Evolutionary conservation across 2,113 vertebrate genomes (phyloP), one percentile per base, ranked within the genome.

Genomic region (Lanius ludovicianus): DNA sequence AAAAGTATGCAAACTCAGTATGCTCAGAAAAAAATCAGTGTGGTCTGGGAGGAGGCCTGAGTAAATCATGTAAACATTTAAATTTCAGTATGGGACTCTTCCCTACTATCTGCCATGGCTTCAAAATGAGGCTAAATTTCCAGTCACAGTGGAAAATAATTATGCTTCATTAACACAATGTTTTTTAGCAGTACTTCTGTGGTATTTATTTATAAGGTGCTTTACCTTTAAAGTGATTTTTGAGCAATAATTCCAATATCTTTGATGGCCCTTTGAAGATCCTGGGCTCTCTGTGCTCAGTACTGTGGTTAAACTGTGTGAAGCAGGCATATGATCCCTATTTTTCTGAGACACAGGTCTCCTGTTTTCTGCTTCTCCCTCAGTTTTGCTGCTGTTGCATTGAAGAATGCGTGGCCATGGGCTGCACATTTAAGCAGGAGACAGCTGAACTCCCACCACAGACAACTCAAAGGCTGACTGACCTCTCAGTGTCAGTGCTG

Each of bases 321-420:
- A 70, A 35, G 31, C 21, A 57, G 53, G 39, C 23, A 14, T 35
- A 30, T 33, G 67, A 70, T 69, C 37, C 23, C 0, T 80, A 23
- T 57, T 75, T 79, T 73, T 52, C 78, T 35, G 67, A 74, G 39
- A 49, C 27, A 30, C 15, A 2, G 11, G 7, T 64, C 41, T 56
- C 47, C 42, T 0, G 0, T 60, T 71, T 64, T 13, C 39, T 44
- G 27, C 11, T 15, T 63, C n/a, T 69, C 39, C 37, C 31, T 64
- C 52, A 33, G 59, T 53, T 47, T 63, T 81, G 47, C 46, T 56
- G 79, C 57, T 84, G 33, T 47, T 91, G n/a, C 16, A 0, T 5
- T 50, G 55, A 22, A 39, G 60, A 65, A 21, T 18, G 7, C 0
- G 0, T 41, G 30, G 42, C 52, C 70, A n/a, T 0, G 1, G 28